These are phyloP conservation scores for Hypocryptadius cinnamomeus DNA, from an alignment of 2,113 vertebrate species.

Conservation along the genomic window DNA sequence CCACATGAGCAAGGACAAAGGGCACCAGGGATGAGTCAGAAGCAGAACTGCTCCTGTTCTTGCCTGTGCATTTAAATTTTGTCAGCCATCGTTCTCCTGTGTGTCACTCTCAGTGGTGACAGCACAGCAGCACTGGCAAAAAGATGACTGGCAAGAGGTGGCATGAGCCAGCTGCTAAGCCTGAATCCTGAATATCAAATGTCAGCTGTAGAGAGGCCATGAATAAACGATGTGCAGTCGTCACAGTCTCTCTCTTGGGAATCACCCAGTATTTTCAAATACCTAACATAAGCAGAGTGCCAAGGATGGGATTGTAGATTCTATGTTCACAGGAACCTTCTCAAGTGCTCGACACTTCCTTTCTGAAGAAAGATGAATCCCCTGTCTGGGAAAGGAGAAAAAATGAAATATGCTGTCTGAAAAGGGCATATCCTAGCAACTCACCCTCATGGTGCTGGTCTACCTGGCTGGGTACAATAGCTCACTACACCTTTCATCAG, in stretches of 20 bases:
- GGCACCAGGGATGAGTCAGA: not conserved
- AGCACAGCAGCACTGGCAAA: not conserved
- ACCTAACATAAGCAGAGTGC: not conserved
- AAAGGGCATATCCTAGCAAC: not conserved
- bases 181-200: not conserved
- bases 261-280: not conserved
- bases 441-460: not conserved
- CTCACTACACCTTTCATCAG: not conserved
- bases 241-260: not conserved
- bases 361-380: not conserved
- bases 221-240: not conserved
- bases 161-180: not conserved
- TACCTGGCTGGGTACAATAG: not conserved
- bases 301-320: not conserved
- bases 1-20: not conserved
- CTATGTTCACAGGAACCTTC: not conserved
- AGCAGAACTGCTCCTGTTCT: not conserved
- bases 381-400: not conserved
- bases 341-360: not conserved
- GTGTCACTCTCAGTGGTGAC: not conserved
- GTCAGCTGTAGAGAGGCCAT: not conserved
- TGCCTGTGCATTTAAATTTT: not conserved
- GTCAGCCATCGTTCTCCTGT: fast-evolving
- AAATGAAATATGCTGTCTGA: not conserved
- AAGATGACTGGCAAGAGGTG: not conserved